A percentile compares a stretch with the other conserved stretches of the same genome.
phyloP scores from a whole-genome alignment of 2,888 invertebrate species.

The Scelioninae gen. 1 region DNA sequence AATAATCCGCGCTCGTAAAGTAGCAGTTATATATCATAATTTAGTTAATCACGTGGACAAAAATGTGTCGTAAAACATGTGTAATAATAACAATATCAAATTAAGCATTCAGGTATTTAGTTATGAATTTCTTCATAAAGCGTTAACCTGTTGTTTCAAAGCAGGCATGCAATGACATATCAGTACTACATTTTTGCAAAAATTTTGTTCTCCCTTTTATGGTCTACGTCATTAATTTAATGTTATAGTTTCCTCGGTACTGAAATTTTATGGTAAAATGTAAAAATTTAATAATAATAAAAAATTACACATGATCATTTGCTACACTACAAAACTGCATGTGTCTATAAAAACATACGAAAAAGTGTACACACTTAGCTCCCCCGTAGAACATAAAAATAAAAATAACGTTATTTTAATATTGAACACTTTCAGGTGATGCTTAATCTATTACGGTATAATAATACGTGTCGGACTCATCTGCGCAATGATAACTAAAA shows the following conservation, averaged over 20 bases:
- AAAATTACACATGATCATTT: constrained; percentile 7
- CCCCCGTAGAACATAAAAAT: no score
- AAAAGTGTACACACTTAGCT: no score
- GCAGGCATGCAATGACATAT: not conserved
- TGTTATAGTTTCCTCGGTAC: not conserved
- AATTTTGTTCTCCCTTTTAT: not conserved
- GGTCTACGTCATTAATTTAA: constrained; percentile 3
- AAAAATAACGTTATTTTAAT: no score
- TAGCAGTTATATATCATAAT: not conserved
- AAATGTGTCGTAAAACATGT: not conserved
- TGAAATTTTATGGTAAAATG: not conserved
- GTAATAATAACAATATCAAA: not conserved
- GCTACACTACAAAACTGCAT: not conserved
- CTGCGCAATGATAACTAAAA: no score
- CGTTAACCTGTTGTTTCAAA: not conserved
- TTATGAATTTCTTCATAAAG: not conserved
- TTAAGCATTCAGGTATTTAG: not conserved
- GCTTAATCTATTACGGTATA: no score
- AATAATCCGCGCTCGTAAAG: not conserved
- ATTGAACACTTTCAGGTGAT: no score
- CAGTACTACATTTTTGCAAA: not conserved
- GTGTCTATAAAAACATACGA: not conserved
- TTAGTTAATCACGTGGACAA: not conserved
- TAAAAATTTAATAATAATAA: constrained; percentile 1
- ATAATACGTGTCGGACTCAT: no score